A percentile compares a stretch with the other conserved stretches of the same genome.
Evolutionary conservation across 2,888 invertebrate genomes (phyloP).

Genomic region (Dicycla oo): DNA sequence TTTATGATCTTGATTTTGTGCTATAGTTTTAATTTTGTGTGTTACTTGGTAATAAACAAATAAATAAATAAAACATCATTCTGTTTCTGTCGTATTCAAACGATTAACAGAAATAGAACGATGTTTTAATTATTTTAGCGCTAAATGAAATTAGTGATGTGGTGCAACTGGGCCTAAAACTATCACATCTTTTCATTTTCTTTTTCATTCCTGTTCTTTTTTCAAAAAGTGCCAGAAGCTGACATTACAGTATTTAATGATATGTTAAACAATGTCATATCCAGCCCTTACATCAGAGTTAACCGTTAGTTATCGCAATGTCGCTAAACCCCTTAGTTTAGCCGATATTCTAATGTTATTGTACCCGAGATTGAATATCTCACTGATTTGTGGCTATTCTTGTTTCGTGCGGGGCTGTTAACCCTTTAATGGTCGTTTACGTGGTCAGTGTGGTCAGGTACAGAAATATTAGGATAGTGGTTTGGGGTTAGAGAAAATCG

Average conservation of each 20-base stretch:
- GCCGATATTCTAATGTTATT: slow-evolving; percentile 87
- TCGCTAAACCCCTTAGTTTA: slow-evolving; percentile 82
- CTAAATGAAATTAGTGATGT: not conserved
- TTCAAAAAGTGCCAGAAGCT: not conserved
- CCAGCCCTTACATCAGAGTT: slow-evolving; percentile 63
- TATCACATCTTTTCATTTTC: not conserved
- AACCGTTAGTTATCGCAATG: slow-evolving; percentile 74
- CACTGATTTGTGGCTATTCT: slow-evolving; percentile 86
- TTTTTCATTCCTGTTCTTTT: not conserved
- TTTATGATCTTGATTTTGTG: too few relatives aligned
- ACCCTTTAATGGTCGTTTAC: slow-evolving; percentile 63
- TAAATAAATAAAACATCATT: not conserved
- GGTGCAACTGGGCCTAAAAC: not conserved
- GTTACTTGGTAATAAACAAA: too few relatives aligned
- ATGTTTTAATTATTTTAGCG: not conserved
- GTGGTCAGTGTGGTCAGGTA: slow-evolving; percentile 64
- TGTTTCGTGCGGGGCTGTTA: slow-evolving; percentile 72
- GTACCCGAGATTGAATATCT: slow-evolving; percentile 88
- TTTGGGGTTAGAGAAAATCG: slow-evolving; percentile 35
- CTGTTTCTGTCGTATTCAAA: not conserved
- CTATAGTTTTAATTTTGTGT: too few relatives aligned
- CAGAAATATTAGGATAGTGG: slow-evolving; percentile 55
- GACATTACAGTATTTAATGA: not conserved
- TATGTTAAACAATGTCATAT: slow-evolving; percentile 54
- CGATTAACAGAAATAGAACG: not conserved